phyloP scores from a whole-genome alignment of 2,797 vertebrate genomes.

The Limnodromus scolopaceus region DNA sequence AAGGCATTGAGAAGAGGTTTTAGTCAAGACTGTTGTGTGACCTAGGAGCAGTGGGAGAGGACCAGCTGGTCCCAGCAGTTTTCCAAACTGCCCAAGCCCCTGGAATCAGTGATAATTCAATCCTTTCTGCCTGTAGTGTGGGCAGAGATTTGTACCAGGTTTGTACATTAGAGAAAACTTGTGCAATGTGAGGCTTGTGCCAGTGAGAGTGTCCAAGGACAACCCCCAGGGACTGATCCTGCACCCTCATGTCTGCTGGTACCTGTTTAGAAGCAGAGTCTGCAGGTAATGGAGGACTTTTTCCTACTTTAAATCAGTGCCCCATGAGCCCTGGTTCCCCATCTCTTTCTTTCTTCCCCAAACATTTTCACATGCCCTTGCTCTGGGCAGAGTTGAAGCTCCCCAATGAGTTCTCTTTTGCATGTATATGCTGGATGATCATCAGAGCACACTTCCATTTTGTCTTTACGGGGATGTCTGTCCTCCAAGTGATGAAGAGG shows the following conservation, averaged over 20 bases:
- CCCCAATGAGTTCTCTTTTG: not conserved
- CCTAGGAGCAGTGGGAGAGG: not conserved
- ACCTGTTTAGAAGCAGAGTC: not conserved
- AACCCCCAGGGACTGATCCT: not conserved
- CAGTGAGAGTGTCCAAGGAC: not conserved
- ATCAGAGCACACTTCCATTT: not conserved
- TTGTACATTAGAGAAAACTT: not conserved
- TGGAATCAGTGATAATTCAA: not conserved
- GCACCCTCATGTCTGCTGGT: not conserved
- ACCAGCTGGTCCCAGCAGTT: not conserved
- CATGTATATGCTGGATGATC: not conserved
- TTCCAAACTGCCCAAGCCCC: not conserved
- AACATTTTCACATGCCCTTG: not conserved
- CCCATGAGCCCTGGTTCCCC: not conserved
- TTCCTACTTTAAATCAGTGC: not conserved
- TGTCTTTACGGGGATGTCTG: not conserved
- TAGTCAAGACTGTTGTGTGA: not conserved
- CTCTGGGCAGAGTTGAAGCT: not conserved
- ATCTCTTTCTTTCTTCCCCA: not conserved
- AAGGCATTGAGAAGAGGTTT: not conserved
- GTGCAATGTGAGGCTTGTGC: fast-evolving
- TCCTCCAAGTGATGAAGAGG: not conserved
- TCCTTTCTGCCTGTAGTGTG: not conserved
- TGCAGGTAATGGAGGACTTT: not conserved
- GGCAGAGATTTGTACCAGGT: not conserved